Evolutionary conservation across 2,888 invertebrate species (phyloP).

Genomic region (Idaea biselata): DNA sequence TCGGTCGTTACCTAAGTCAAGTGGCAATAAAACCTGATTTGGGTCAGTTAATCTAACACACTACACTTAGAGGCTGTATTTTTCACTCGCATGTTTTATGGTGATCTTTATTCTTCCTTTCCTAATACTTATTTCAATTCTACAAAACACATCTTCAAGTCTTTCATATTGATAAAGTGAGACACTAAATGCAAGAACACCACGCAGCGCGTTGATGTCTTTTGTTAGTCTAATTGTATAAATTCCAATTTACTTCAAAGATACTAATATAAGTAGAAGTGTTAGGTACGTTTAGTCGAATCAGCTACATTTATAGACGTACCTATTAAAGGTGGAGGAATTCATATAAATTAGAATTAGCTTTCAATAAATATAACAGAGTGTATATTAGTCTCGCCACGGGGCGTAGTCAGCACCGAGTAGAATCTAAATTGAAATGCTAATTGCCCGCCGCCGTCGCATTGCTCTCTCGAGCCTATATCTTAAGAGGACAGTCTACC

Average conservation of each 20-base stretch:
- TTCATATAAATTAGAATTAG: not conserved
- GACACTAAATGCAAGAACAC: slow-evolving; percentile 3
- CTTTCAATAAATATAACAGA: not conserved
- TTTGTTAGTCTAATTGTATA: slow-evolving; percentile 40
- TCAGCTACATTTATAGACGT: not conserved
- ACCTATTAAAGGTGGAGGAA: not conserved
- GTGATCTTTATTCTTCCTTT: not conserved
- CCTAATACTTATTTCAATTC: not conserved
- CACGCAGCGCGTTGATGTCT: slow-evolving; percentile 66
- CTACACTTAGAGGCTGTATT: too few relatives aligned
- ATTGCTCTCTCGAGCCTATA: slow-evolving; percentile 17
- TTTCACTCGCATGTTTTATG: not conserved
- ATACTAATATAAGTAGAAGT: not conserved
- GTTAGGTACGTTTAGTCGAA: not conserved
- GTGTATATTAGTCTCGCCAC: slow-evolving; percentile 2
- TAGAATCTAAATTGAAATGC: slow-evolving; percentile 27
- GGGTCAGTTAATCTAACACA: too few relatives aligned
- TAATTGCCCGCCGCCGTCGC: slow-evolving; percentile 31
- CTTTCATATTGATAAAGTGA: not conserved
- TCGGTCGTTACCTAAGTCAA: too few relatives aligned
- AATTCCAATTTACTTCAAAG: not conserved
- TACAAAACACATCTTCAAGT: not conserved
- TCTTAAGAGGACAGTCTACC: too few relatives aligned
- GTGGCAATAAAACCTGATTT: too few relatives aligned
- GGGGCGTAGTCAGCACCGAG: slow-evolving; percentile 2